Base-by-base conservation (phyloP, 2,113 vertebrate species). In the Deroptyus accipitrinus region DNA sequence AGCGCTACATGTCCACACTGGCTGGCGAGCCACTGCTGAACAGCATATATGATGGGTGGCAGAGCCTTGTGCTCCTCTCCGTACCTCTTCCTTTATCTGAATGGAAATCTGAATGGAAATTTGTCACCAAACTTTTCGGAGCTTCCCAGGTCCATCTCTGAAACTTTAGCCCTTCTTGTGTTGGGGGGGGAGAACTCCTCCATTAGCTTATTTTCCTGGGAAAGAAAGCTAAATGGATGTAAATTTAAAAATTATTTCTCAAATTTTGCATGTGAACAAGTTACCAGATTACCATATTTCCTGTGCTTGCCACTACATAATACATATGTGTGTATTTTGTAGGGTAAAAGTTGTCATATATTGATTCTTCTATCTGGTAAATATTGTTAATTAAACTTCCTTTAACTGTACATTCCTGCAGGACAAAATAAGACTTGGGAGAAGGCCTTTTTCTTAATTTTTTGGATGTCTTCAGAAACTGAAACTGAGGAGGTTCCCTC, bases 31-130 rank as follows among this genome's bases (percentile, higher is more conserved):
- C 3, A 1, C 78, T 54, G 31, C 19, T 7, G 5, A 35, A 7
- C 48, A 73, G 28, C 1, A 0, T 17, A 7, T 35, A 18, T 1
- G 0, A 2, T 35, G 55, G 20, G 20, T 63, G 23, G 41, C n/a
- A 42, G 23, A n/a, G 22, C 4, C 72, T 37, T 10, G 0, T 17
- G n/a, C 17, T 17, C 27, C 15, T 48, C 33, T 6, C 33, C 5
- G 0, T 17, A 13, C 41, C 54, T 81, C 9, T 37, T 83, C 31
- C n/a, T 84, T 39, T 74, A 42, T 54, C 28, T 70, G 39, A 46
- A 51, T 8, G 24, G 64, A 61, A 55, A 42, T 49, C 25, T 69
- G 39, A 46, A 46, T 8, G 20, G 64, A 61, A 51, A 51, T 64
- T 37, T 61, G 7, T 51, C 63, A 25, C 39, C 46, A 54, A 66